Conservation (phyloP, 2,113 vertebrate species). For the Dipodomys merriami region DNA sequence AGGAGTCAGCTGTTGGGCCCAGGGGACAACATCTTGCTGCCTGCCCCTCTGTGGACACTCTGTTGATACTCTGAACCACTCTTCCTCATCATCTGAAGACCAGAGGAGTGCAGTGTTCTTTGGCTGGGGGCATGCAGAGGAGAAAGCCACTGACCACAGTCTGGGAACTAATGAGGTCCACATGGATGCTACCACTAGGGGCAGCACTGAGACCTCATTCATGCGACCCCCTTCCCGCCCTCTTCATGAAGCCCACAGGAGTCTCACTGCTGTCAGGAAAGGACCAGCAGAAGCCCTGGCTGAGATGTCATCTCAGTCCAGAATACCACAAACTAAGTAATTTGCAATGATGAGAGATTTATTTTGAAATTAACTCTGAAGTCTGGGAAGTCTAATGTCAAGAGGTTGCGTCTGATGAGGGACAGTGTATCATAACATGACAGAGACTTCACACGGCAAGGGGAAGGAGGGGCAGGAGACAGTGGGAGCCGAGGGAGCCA, state of each 20-base stretch:
- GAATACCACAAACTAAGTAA: not conserved
- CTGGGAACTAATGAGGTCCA: not conserved
- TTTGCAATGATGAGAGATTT: not conserved
- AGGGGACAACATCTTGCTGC: not conserved
- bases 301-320: not conserved
- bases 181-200: not conserved
- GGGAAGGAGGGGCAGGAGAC: no score
- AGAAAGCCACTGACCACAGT: not conserved
- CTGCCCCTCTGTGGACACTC: no score
- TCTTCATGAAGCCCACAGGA: not conserved
- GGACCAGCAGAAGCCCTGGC: not conserved
- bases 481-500: not conserved
- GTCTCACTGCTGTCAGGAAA: not conserved
- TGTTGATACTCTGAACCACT: no score
- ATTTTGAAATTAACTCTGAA: not conserved
- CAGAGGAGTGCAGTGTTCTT: accelerated
- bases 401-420: not conserved
- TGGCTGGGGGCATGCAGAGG: accelerated
- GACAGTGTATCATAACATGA: not conserved
- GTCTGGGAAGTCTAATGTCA: no score
- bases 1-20: not conserved
- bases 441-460: not conserved
- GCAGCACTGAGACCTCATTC: no score
- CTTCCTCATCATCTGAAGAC: not conserved
- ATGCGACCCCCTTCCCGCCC: accelerated